phyloP scores from a whole-genome alignment of 30 jellyfish, hydroid and myxozoan genomes.

The Turritopsis rubra region DNA sequence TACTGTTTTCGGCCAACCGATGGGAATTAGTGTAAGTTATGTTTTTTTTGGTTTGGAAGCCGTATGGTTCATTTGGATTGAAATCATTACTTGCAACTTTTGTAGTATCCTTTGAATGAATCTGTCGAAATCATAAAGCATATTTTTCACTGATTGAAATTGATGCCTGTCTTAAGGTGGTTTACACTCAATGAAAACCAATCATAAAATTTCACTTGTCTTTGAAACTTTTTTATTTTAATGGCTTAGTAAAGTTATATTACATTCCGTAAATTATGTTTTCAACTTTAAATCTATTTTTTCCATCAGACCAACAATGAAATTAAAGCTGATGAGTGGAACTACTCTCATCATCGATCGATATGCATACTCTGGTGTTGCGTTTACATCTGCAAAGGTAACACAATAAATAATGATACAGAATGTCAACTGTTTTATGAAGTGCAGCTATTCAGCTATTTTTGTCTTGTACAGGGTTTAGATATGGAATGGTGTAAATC shows the following conservation, averaged over 20 bases:
- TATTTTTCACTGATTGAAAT: no score
- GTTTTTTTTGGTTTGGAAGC: no score
- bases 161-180: no score
- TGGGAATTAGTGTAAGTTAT: slow-evolving; percentile 71
- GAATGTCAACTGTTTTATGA: background rate
- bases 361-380: slow-evolving; percentile 94
- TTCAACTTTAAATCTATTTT: background rate
- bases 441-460: background rate
- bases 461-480: slow-evolving; percentile 41
- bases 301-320: slow-evolving; percentile 23
- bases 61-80: no score
- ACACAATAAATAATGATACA: background rate
- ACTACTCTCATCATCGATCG: slow-evolving; percentile 65
- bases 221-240: no score
- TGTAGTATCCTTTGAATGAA: no score
- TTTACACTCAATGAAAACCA: no score
- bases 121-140: no score
- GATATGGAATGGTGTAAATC: slow-evolving; percentile 71
- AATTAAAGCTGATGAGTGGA: slow-evolving; percentile 48
- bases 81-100: no score
- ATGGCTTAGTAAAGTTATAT: no score
- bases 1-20: slow-evolving; percentile 76
- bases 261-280: background rate
- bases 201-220: no score
- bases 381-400: slow-evolving; percentile 84